Evolutionary conservation across 1,140 invertebrate genomes (phyloP), one percentile per base, ranked within the genome.

Genomic region (Planococcus citri): DNA sequence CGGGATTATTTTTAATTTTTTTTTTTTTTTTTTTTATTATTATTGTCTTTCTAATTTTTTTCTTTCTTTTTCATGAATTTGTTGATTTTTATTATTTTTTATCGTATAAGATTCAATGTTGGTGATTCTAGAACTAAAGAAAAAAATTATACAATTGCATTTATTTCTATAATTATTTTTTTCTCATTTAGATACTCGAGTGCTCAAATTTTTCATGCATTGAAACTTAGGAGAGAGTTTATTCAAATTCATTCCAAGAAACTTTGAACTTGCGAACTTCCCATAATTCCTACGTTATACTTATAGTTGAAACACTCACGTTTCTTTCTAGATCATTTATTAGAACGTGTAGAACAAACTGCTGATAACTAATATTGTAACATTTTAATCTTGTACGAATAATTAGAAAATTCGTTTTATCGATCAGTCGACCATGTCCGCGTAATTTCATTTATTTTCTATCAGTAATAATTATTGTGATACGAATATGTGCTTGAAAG

Each of bases 161-260:
- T 51, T 51, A 51, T 51, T 51, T 51, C n/a, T n/a, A n/a, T n/a
- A n/a, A 51, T 51, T n/a, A n/a, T 51, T 51, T n/a, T 51, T 20
- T 20, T 51, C 41, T 51, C 17, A 4, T 51, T n/a, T n/a, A n/a
- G n/a, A n/a, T n/a, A 51, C n/a, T 51, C 17, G 41, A 51, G 41
- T 51, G 41, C 41, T 51, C 41, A 51, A 51, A 51, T 51, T 51
- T 51, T n/a, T 51, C 4, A 3, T 33, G 9, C 60, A 25, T 64
- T 64, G 60, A 51, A 51, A 14, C 10, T 17, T 51, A n/a, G 12
- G 3, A 17, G 10, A 51, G 12, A 51, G 41, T 51, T 51, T 17
- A 33, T 33, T 33, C 29, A 33, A 33, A 33, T n/a, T n/a, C n/a
- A n/a, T n/a, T n/a, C n/a, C n/a, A n/a, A n/a, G n/a, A n/a, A n/a